Evolutionary conservation across 2,888 invertebrate genomes (phyloP).

Genomic region (Microplitis manilae): DNA sequence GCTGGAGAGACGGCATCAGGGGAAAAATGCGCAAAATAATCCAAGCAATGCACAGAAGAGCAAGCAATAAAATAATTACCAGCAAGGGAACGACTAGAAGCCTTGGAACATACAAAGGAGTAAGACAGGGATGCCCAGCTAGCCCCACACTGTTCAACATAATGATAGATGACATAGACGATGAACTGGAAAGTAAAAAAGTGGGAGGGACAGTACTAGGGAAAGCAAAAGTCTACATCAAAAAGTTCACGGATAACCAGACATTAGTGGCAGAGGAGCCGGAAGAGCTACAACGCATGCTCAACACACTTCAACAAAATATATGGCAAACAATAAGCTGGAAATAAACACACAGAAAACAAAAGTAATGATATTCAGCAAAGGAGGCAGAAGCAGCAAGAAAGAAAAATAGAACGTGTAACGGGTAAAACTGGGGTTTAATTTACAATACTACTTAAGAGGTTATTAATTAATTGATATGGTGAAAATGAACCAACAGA

Average conservation of each 20-base stretch:
- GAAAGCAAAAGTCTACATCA: conserved; percentile 23
- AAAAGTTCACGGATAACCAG: conserved; percentile 34
- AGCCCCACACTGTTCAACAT: conserved; percentile 43
- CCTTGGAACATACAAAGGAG: conserved; percentile 39
- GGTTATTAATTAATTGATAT: no score
- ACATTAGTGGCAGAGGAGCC: conserved; percentile 25
- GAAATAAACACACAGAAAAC: conserved; percentile 35
- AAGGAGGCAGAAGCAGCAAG: conserved; percentile 36
- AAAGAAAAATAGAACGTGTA: no score
- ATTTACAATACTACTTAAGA: no score
- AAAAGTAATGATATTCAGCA: conserved; percentile 42
- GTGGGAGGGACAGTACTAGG: conserved; percentile 27
- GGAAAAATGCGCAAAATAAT: conserved; percentile 41
- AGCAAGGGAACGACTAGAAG: conserved; percentile 39
- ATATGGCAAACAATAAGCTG: conserved; percentile 20
- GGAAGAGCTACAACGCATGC: conserved; percentile 32
- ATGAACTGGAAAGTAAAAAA: conserved; percentile 32
- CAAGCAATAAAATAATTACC: conserved; percentile 37
- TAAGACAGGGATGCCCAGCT: conserved; percentile 45
- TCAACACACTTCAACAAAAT: conserved; percentile 28
- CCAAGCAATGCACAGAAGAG: conserved; percentile 34
- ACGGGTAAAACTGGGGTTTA: no score
- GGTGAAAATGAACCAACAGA: no score
- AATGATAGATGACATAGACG: conserved; percentile 42
- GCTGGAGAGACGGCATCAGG: conserved; percentile 29